Evolutionary conservation across 35 echinoderm and acorn worm species (phyloP), one percentile per base, ranked within the genome.

Genomic region (Apostichopus californicus): DNA sequence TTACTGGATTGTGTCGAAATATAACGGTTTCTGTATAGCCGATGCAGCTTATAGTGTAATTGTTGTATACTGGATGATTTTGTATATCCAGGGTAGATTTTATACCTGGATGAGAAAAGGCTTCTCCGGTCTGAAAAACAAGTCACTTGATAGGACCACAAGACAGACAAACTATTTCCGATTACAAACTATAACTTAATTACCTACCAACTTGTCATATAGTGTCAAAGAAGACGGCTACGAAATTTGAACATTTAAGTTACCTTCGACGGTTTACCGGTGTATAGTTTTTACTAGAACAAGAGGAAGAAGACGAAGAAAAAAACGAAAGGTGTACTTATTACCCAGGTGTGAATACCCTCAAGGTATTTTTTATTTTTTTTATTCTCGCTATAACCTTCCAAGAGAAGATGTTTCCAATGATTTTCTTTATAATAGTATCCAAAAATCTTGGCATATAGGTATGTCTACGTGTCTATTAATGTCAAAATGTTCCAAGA

Each of bases 401-500:
- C 20, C 81, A 55, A 59, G 81, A 58, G 55, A 20, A 58, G 81
- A 20, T 59, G 58, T 85, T 20, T 85, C 58, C 55, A 85, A 85
- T 60, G 81, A 59, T 58, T 85, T 58, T 22, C 55, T 20, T 85
- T 61, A 61, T 61, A 61, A 61, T 1, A 12, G 58, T 61, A 18
- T n/a, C 80, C 18, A 18, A 18, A 34, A 56, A 15, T 83, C 55
- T 83, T 83, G 80, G 55, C 80, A 83, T 18, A 83, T 55, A 7
- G 17, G 55, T 54, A 46, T n/a, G 46, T 83, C 80, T 2, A 18
- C 52, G 11, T 54, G 34, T 55, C 80, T 83, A 46, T 83, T 56
- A 46, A 12, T 83, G 80, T 83, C 80, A 34, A 83, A 83, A 83
- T 83, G 80, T 83, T 83, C 46, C 9, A 54, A 56, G 80, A 83